Percentiles rank a stretch among this genome's conserved stretches.
These are phyloP conservation scores for Spinus olivaceus DNA, from an alignment of 2,797 vertebrate genomes.

Conservation along the genomic window DNA sequence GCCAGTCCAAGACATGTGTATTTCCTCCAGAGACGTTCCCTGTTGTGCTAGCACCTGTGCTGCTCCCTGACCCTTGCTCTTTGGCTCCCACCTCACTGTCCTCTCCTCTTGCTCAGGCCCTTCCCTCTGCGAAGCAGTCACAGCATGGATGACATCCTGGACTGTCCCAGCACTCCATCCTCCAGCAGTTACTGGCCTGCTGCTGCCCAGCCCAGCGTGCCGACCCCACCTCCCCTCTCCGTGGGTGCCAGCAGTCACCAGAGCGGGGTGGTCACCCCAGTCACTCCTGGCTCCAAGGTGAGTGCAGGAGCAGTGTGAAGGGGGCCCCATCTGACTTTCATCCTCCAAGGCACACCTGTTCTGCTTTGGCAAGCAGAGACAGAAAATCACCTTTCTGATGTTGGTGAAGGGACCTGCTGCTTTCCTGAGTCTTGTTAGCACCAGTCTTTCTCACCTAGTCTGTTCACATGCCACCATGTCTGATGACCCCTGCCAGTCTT, in stretches of 20 bases:
- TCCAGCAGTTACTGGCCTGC: slow-evolving; percentile 55
- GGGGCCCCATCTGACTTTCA: background rate
- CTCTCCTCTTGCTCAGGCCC: slow-evolving; percentile 49
- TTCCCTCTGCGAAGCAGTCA: slow-evolving; percentile 80
- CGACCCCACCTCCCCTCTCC: background rate
- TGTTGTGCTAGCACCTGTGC: background rate
- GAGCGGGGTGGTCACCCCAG: background rate
- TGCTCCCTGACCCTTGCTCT: background rate
- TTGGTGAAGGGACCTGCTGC: background rate
- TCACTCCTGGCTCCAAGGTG: slow-evolving; percentile 58
- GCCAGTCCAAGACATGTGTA: fast-evolving
- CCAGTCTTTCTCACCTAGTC: background rate
- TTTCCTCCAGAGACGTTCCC: background rate
- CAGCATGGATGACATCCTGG: slow-evolving; percentile 87
- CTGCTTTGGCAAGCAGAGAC: background rate
- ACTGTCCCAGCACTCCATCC: slow-evolving; percentile 57
- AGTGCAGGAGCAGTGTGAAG: background rate
- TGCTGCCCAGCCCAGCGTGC: slow-evolving; percentile 20
- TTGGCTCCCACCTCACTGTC: background rate
- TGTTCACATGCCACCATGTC: background rate
- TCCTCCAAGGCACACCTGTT: background rate
- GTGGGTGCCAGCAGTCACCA: slow-evolving; percentile 41
- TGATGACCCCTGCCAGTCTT: background rate
- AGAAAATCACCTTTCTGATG: background rate
- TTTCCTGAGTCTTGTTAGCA: background rate